Evolutionary conservation across 2,113 vertebrate genomes (phyloP), one percentile per base, ranked within the genome.

Genomic region (Shinisaurus crocodilurus): DNA sequence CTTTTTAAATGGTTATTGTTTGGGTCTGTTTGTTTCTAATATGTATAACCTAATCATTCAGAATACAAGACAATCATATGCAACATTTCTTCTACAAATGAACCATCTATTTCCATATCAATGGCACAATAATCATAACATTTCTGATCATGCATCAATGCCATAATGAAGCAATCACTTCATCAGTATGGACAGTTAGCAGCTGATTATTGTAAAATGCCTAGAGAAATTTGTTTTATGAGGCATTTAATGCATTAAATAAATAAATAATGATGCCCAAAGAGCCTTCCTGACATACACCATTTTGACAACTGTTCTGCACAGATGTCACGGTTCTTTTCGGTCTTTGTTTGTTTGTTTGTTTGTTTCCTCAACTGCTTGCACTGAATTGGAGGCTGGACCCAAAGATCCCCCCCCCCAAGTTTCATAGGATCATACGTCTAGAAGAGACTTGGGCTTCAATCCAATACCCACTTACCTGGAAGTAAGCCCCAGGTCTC

Each of bases 41-140:
- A 34, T 37, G 18, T 10, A 29, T 60, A 69, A 40, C 27, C 37
- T 70, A 86, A 8, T 54, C 10, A n/a, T 40, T 85, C 45, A 85
- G n/a, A 37, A 40, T 34, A 54, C 9, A 57, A 43, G 3, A 65
- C 15, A 50, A n/a, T 32, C 12, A 40, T 79, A 20, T 69, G 6
- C 9, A 60, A 5, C 57, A 27, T 5, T 89, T 82, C 23, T 40
- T 18, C 2, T 79, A 12, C 37, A 69, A 23, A 40, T 20, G 15
- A 69, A 43, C 63, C 50, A 70, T 89, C 80, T 63, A 57, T 23
- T 93, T 92, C 29, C 37, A 4, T 82, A 15, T 16, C 86, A 80
- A 29, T 60, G n/a, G 43, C 25, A 88, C 10, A 76, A 76, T 1
- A 70, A 63, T 37, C 12, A 45, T 63, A 32, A 23, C 43, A 20